Base-by-base conservation (phyloP, 2,113 vertebrate genomes). In the Cyrtonyx montezumae region DNA sequence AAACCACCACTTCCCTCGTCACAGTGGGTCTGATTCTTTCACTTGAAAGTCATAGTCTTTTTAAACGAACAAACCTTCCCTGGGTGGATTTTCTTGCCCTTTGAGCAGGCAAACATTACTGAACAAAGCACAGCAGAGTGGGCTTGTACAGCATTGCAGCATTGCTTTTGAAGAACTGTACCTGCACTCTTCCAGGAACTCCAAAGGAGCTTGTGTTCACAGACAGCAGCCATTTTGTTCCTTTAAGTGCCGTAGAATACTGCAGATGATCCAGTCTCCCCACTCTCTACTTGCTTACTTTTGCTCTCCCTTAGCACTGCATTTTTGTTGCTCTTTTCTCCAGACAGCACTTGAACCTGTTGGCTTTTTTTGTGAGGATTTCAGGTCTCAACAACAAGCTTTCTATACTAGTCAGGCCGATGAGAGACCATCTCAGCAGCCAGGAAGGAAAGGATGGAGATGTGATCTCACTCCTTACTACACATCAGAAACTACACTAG, bases 101-200 rank as follows among this genome's bases (percentile, higher is more conserved):
- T n/a, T 86, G 84, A 91, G 87, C 45, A 6, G 3, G 20, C 43
- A 92, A 69, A 89, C 36, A 63, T 80, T 49, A 43, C 55, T 53
- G 48, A 30, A 53, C 36, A n/a, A 42, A 63, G 36, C 8, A 65
- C 68, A 87, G 36, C 32, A 69, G 53, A 79, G 37, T 10, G 23
- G 61, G 45, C 8, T 43, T 55, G n/a, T 70, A 6, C 0, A 0
- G 32, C 3, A 5, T 6, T 85, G 22, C 28, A 0, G 28, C 3
- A 5, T 6, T 83, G 28, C 32, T 83, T 28, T 55, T 34, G 74
- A 32, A 87, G 43, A 91, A 80, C 25, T 36, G 51, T 37, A 62
- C 3, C 45, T 40, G 49, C 43, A 6, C 9, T 34, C 11, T 87
- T 73, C 46, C 20, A 84, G 12, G 59, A 61, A 58, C 21, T 13